These are phyloP conservation scores for Dinocampus coccinellae DNA, from an alignment of 2,888 invertebrate genomes.

Conservation along the genomic window DNA sequence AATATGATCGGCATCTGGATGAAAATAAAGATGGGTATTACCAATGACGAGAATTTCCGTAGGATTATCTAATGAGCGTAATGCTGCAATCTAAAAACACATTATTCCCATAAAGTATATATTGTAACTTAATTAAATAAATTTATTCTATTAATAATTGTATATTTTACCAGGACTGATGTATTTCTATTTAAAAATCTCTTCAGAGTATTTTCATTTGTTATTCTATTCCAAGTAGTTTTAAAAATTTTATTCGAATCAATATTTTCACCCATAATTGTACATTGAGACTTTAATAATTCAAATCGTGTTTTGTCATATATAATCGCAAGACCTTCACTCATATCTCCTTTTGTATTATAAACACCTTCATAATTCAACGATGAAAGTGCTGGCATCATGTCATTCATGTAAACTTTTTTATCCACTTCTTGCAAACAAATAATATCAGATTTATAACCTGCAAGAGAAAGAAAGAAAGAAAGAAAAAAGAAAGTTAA, in stretches of 20 bases:
- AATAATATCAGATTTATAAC: slow-evolving; percentile 91
- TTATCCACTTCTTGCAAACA: slow-evolving; percentile 94
- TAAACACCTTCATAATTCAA: slow-evolving; percentile 75
- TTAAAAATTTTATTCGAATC: slow-evolving; percentile 71
- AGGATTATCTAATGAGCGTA: slow-evolving; percentile 74
- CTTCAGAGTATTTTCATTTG: slow-evolving; percentile 73
- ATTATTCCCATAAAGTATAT: neutral
- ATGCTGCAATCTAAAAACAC: slow-evolving; percentile 65
- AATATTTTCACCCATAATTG: slow-evolving; percentile 75
- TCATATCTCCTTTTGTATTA: slow-evolving; percentile 79
- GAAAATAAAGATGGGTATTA: slow-evolving; percentile 95
- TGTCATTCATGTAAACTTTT: slow-evolving; percentile 80
- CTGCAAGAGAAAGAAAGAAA: slow-evolving; percentile 65
- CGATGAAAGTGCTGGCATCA: slow-evolving; percentile 74
- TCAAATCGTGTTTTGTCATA: slow-evolving; percentile 79
- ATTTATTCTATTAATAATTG: neutral
- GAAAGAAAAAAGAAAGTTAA: too few species aligned
- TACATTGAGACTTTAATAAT: slow-evolving; percentile 73
- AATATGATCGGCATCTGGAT: slow-evolving; percentile 91
- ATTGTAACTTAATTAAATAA: neutral
- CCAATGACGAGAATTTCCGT: slow-evolving; percentile 78
- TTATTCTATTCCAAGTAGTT: slow-evolving; percentile 75
- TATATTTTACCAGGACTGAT: slow-evolving; percentile 73
- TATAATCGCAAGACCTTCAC: slow-evolving; percentile 88
- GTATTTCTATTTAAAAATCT: slow-evolving; percentile 78